Evolutionary conservation across 2,888 invertebrate species (phyloP), one percentile per base, ranked within the genome.

Genomic region (Ophioninae sp.): DNA sequence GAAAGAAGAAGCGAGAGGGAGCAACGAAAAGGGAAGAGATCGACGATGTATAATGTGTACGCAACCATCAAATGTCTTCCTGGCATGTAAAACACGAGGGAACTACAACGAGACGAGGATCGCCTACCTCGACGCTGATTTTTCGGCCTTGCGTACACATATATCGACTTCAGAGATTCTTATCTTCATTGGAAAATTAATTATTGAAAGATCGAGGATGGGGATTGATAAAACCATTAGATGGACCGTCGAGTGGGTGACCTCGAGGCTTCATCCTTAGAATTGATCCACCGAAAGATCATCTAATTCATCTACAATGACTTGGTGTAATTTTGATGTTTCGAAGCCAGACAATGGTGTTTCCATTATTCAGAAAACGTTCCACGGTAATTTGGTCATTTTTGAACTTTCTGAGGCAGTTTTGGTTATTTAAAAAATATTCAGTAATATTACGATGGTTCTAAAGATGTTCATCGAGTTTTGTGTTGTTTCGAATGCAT

Each of bases 1-100:
- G 30, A 41, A 39, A 59, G 76, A 68, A 41, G 30, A 44, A 41
- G n/a, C 30, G 72, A 67, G 56, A 44, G 68, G 30, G 21, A 64
- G 81, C 88, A 88, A 82, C 86, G 87, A 86, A 85, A 73, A 79
- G 79, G 70, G 70, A 78, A 72, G 37, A 69, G 81, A 81, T 81
- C 74, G 67, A 57, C 78, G 78, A 83, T 83, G 70, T 80, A 77
- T 73, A 76, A 83, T 75, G 72, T 83, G 77, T 80, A 78, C 64
- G 80, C 76, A 80, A 80, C 81, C 78, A 83, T 83, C 83, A 75
- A 86, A 90, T 90, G 89, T 91, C 92, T 90, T 91, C 88, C 91
- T 90, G 90, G 79, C 89, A 89, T 91, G 91, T 92, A 90, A 86
- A 91, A 91, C 92, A 92, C 89, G 88, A 50, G 65, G 67, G 67